phyloP scores from a whole-genome alignment of 2,797 vertebrate species.

The Tokudaia muenninki region DNA sequence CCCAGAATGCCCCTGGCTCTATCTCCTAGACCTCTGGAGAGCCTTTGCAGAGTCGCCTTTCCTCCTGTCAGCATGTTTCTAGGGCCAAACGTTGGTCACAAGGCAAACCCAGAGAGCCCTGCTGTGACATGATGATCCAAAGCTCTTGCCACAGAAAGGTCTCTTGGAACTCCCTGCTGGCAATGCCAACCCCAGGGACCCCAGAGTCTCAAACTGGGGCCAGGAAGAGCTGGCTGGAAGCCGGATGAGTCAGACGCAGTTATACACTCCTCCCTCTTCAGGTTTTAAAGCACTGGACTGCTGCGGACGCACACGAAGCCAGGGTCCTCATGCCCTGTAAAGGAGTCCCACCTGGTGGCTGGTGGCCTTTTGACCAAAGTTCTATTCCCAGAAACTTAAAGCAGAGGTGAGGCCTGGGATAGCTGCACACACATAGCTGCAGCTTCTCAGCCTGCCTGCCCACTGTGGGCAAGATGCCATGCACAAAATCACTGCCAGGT shows the following conservation, averaged over 20 bases:
- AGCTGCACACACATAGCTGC: neutral
- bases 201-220: neutral
- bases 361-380: neutral
- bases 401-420: neutral
- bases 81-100: slow-evolving; percentile 22
- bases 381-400: slow-evolving; percentile 51
- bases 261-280: slow-evolving; percentile 16
- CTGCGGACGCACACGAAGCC: slow-evolving; percentile 26
- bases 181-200: neutral
- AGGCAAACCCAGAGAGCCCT: slow-evolving; percentile 7
- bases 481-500: slow-evolving; percentile 36
- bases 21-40: neutral
- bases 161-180: slow-evolving; percentile 54
- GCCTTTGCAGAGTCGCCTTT: neutral
- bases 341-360: neutral
- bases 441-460: neutral
- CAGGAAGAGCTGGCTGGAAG: neutral
- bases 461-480: neutral
- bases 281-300: slow-evolving; percentile 32
- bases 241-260: neutral
- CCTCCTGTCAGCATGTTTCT: neutral
- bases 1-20: neutral
- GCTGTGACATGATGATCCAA: slow-evolving; percentile 8
- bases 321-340: neutral
- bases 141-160: neutral